Evolutionary conservation across 2,797 vertebrate genomes (phyloP), one percentile per base, ranked within the genome.

Genomic region (Neoniphon sammara): DNA sequence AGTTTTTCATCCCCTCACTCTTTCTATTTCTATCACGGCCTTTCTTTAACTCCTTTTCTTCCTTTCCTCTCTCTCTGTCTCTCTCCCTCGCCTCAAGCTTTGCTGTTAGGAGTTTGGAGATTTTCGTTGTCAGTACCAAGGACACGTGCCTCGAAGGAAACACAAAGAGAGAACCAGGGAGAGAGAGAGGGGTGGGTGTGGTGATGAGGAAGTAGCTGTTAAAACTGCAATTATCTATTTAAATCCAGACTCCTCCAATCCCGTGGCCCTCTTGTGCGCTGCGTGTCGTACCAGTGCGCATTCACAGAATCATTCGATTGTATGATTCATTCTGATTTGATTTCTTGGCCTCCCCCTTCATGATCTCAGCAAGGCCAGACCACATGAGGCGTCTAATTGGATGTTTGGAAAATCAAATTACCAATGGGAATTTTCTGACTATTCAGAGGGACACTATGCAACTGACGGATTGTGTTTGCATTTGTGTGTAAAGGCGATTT

Each of bases 101-200:
- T 73, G 56, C 68, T 78, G 77, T 77, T n/a, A 17, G 68, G 62
- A 78, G 74, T 50, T 78, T 69, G 77, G 78, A 86, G 60, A 79
- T 82, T 81, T 82, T 73, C 58, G 77, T 81, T 74, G 60, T 56
- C 73, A 82, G 75, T 77, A 10, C 73, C 47, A 57, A 86, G 88
- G 85, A 83, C 87, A 84, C 63, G 70, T 3, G 75, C 76, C 83
- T 85, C 57, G 50, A 87, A 86, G 83, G 83, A 81, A 78, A 77
- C 70, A 77, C 82, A 30, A 56, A 53, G 67, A 78, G 47, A 71
- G 59, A 67, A 60, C 9, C 80, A 73, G 85, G 83, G 81, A 60
- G n/a, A 81, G 73, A 87, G 83, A 82, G 78, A 87, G 71, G 73
- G 75, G 70, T 71, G 56, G 30, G 20, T 17, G n/a, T 21, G 58